Percentiles rank a stretch among this genome's conserved stretches.
phyloP scores from a whole-genome alignment of 2,888 invertebrate species.

The Protonemura montana region DNA sequence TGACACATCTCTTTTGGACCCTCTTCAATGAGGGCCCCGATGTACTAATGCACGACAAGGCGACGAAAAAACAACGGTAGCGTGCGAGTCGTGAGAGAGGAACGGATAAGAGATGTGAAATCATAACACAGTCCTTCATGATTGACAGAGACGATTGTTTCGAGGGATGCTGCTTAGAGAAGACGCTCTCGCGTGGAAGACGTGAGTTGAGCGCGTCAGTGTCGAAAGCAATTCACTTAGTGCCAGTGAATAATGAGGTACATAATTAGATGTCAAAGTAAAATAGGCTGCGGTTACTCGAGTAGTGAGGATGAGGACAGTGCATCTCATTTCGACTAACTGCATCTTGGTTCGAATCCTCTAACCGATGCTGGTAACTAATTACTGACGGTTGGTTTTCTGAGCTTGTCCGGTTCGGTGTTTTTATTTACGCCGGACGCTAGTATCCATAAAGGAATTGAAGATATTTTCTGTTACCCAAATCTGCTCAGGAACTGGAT shows the following conservation, averaged over 20 bases:
- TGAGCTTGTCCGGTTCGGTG: too few relatives aligned
- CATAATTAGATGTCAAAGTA: neutral
- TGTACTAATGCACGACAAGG: neutral
- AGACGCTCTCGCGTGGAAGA: neutral
- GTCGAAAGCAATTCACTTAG: neutral
- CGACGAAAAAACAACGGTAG: neutral
- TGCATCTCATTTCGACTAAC: too few relatives aligned
- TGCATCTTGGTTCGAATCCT: too few relatives aligned
- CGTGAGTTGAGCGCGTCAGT: neutral
- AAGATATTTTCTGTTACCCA: too few relatives aligned
- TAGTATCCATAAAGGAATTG: too few relatives aligned
- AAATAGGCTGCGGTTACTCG: neutral
- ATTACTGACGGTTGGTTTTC: too few relatives aligned
- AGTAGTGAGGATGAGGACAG: too few relatives aligned
- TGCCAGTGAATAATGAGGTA: neutral
- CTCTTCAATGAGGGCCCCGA: slow-evolving; percentile 5
- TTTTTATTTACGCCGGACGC: too few relatives aligned
- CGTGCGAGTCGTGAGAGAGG: neutral
- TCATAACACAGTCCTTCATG: neutral
- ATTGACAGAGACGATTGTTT: neutral
- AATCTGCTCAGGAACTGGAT: too few relatives aligned
- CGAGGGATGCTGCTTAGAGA: neutral
- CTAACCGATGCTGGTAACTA: too few relatives aligned
- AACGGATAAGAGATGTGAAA: neutral
- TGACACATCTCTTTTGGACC: slow-evolving; percentile 23